Evolutionary conservation across 2,113 vertebrate species (phyloP), one percentile per base, ranked within the genome.

Genomic region (Apteryx mantelli): DNA sequence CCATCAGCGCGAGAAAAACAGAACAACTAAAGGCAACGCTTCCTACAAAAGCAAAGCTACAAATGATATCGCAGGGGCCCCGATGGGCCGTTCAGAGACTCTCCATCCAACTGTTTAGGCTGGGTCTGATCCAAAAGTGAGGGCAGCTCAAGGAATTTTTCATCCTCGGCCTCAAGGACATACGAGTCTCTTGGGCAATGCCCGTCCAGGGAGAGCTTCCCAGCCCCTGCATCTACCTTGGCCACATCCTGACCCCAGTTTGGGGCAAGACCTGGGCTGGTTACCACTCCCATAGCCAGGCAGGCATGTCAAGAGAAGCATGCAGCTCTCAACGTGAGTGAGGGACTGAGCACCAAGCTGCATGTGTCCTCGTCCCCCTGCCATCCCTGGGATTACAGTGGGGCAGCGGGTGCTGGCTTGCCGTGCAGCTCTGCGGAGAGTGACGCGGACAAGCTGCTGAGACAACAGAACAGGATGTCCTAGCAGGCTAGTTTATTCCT

Each of bases 381-480:
- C 36, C 4, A 0, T n/a, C 74, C 46, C 55, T 4, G 0, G 1
- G 65, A 42, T 34, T 1, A 16, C 46, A 3, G 2, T 25, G 42
- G 53, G 0, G 0, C 36, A 0, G 0, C 1, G 2, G 30, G 32
- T 25, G 20, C 32, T 65, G 63, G 52, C 38, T 65, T 68, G 40
- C 70, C 30, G 38, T 1, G 1, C 20, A 18, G 28, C 50, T 77
- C 44, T 74, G 42, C 10, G 11, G 40, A 63, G 22, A 64, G 9
- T 56, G 76, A 20, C 58, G 48, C 0, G 2, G 70, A 79, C 19
- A 52, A 1, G 0, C 32, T 11, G 4, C 63, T 76, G 66, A 1
- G 14, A 24, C 6, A 74, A 40, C 9, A 24, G 52, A 61, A 83
- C 24, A 80, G 53, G 42, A 80, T 73, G 30, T 5, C 28, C 18